Base-by-base conservation (phyloP, 2,797 vertebrate genomes). In the Ctenosaura bakeri region DNA sequence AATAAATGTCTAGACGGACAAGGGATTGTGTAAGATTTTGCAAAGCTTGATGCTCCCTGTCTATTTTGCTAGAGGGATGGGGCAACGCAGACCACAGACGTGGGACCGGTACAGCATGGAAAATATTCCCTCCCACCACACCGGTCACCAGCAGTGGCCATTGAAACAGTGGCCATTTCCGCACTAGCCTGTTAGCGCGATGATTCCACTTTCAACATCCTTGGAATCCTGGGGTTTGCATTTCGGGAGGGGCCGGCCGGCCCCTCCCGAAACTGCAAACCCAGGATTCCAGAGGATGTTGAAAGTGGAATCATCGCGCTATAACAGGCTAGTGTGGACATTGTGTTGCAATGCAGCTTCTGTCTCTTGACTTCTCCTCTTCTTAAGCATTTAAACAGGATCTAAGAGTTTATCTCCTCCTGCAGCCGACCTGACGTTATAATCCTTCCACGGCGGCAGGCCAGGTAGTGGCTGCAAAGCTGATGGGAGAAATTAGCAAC, bases 271-370 rank as follows among this genome's bases (percentile, higher is more conserved):
- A n/a, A n/a, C n/a, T n/a, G n/a, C n/a, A n/a, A n/a, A n/a, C n/a
- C n/a, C n/a, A n/a, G n/a, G n/a, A n/a, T n/a, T n/a, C n/a, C n/a
- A n/a, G n/a, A n/a, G n/a, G n/a, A n/a, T n/a, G n/a, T n/a, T n/a
- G n/a, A n/a, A n/a, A n/a, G n/a, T n/a, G n/a, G n/a, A n/a, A n/a
- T n/a, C n/a, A n/a, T n/a, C n/a, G n/a, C n/a, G n/a, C n/a, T n/a
- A n/a, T n/a, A n/a, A n/a, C n/a, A n/a, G 12, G 92, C 91, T 13
- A 9, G 42, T 64, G 26, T 6, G 42, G 14, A 16, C 91, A 92
- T 78, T 20, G 88, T 6, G 93, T 93, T 95, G 94, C 56, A 35
- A 95, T 95, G 92, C 93, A 94, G 93, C 94, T 91, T 88, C 38
- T 88, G 77, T 90, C 90, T 89, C 92, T 92, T 92, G 89, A 24